Evolutionary conservation across 2,888 invertebrate genomes (phyloP).

Genomic region (Willowsia nigromaculata): DNA sequence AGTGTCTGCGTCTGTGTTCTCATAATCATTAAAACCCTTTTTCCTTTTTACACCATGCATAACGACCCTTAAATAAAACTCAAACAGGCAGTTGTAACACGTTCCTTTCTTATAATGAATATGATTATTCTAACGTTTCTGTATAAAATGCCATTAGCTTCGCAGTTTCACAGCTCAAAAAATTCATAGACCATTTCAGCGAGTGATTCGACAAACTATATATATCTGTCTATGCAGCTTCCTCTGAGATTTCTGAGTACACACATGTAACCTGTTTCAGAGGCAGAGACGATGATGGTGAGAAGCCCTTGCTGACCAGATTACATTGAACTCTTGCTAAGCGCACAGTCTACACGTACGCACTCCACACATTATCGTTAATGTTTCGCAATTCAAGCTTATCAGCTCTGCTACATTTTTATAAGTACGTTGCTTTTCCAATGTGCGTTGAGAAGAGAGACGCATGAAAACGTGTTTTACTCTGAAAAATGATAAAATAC

Average conservation of each 20-base stretch:
- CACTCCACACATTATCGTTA: slow-evolving; percentile 52
- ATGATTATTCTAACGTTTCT: slow-evolving; percentile 28
- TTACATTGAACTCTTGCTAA: slow-evolving; percentile 61
- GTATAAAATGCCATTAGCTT: slow-evolving; percentile 12
- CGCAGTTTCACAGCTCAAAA: neutral
- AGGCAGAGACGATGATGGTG: neutral
- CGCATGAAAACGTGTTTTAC: slow-evolving; percentile 50
- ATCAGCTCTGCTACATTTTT: slow-evolving; percentile 52
- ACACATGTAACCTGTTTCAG: slow-evolving; percentile 62
- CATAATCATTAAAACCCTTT: slow-evolving; percentile 51
- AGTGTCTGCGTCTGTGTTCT: slow-evolving; percentile 58
- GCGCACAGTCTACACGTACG: slow-evolving; percentile 44
- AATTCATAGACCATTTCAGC: neutral
- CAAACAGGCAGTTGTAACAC: slow-evolving; percentile 35
- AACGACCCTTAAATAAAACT: slow-evolving; percentile 48
- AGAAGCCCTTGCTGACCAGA: slow-evolving; percentile 69
- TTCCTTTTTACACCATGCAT: slow-evolving; percentile 40
- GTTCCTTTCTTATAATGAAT: slow-evolving; percentile 42
- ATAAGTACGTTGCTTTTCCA: slow-evolving; percentile 26
- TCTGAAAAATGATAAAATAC: slow-evolving; percentile 25
- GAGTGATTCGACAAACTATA: slow-evolving; percentile 3
- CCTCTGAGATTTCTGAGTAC: slow-evolving; percentile 22
- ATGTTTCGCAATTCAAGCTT: slow-evolving; percentile 38
- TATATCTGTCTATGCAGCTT: slow-evolving; percentile 4
- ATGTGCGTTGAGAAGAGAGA: slow-evolving; percentile 50